Evolutionary conservation across 1,140 invertebrate genomes (phyloP).

Genomic region (Propsilocerus akamusi): DNA sequence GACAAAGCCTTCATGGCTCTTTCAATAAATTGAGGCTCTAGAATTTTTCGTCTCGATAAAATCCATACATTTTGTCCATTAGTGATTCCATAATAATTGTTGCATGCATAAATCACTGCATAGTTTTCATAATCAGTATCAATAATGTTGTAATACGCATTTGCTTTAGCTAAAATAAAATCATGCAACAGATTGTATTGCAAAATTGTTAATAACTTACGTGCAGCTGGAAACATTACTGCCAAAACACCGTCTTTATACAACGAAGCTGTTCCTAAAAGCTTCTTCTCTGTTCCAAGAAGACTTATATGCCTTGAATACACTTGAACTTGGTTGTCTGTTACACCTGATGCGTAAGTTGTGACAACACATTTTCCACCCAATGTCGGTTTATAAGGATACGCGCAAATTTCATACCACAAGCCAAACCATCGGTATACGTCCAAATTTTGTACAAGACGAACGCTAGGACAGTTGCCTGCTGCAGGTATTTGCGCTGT

Average conservation of each 20-base stretch:
- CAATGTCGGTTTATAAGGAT: too few relatives aligned
- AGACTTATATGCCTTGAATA: not conserved
- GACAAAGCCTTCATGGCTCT: not conserved
- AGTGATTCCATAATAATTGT: not conserved
- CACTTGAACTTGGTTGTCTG: too few relatives aligned
- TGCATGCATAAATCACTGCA: not conserved
- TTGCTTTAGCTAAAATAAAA: too few relatives aligned
- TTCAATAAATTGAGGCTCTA: not conserved
- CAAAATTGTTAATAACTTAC: too few relatives aligned
- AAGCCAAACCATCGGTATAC: too few relatives aligned
- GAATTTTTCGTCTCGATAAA: not conserved
- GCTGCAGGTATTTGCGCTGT: too few relatives aligned
- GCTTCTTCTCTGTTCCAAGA: not conserved
- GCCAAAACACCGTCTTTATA: not conserved
- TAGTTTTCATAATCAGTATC: not conserved
- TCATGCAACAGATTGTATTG: too few relatives aligned
- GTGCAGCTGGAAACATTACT: not conserved
- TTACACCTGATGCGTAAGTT: too few relatives aligned
- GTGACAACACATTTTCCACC: too few relatives aligned
- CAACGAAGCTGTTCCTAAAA: not conserved
- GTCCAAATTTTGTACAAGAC: too few relatives aligned
- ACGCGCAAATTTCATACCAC: too few relatives aligned
- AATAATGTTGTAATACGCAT: not conserved
- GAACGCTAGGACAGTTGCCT: too few relatives aligned
- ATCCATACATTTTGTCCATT: not conserved